Conservation (phyloP, 2,888 invertebrate genomes). For the Anarsia innoxiella region DNA sequence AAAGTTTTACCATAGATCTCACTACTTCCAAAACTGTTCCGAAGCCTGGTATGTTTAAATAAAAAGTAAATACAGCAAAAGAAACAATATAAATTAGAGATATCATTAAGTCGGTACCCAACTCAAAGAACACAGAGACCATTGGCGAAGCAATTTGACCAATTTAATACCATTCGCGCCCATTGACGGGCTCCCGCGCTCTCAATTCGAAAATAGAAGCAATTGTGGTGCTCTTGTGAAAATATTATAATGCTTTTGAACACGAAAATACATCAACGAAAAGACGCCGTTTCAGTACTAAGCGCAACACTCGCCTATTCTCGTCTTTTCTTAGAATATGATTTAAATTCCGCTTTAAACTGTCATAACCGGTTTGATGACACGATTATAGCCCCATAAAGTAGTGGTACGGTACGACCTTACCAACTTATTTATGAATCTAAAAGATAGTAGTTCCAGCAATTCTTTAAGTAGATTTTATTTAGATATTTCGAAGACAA, state of each 20-base stretch:
- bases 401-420: slow-evolving; percentile 34
- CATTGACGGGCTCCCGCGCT: slow-evolving; percentile 63
- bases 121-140: slow-evolving; percentile 56
- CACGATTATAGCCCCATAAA: slow-evolving; percentile 56
- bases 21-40: too few species aligned
- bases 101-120: too few species aligned
- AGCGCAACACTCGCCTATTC: too few species aligned
- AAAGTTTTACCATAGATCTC: too few species aligned
- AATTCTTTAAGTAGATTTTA: too few species aligned
- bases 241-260: slow-evolving; percentile 4
- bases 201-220: slow-evolving; percentile 68
- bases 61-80: too few species aligned
- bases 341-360: slow-evolving; percentile 53
- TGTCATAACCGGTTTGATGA: slow-evolving; percentile 48
- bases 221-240: slow-evolving; percentile 41
- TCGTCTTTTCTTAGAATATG: slow-evolving; percentile 46
- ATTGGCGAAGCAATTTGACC: slow-evolving; percentile 68
- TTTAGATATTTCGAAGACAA: too few species aligned
- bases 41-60: too few species aligned
- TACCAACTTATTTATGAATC: too few species aligned
- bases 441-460: too few species aligned
- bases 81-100: too few species aligned
- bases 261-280: not conserved
- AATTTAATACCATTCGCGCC: slow-evolving; percentile 70
- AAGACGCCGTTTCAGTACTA: not conserved